These are phyloP conservation scores for Dinocampus coccinellae DNA, from an alignment of 2,888 invertebrate genomes.

Conservation along the genomic window DNA sequence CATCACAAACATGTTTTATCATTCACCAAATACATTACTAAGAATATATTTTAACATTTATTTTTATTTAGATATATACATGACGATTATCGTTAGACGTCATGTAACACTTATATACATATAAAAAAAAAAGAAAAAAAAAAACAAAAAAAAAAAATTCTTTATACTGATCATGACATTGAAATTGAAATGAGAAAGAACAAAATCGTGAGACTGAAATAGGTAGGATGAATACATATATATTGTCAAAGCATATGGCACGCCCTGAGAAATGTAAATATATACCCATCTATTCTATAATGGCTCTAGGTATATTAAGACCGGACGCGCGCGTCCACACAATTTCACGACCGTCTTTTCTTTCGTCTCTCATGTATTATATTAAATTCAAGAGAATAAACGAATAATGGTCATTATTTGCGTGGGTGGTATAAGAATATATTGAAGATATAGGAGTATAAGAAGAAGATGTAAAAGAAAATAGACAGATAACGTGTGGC, in stretches of 20 bases:
- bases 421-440: conserved; percentile 17
- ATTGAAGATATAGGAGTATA: too few species aligned
- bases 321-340: conserved; percentile 22
- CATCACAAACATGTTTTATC: neutral
- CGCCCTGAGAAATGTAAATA: conserved; percentile 35
- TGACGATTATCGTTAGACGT: neutral
- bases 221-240: neutral
- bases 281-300: conserved; percentile 24
- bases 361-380: neutral
- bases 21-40: neutral
- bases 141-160: neutral
- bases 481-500: neutral
- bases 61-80: neutral
- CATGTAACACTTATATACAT: neutral
- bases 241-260: conserved; percentile 24
- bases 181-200: neutral
- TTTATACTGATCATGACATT: neutral
- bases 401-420: conserved; percentile 25
- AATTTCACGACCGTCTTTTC: conserved; percentile 18
- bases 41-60: neutral
- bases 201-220: neutral
- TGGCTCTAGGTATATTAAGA: conserved; percentile 17
- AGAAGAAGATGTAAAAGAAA: neutral
- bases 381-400: neutral
- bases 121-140: neutral